Conservation (phyloP, 1,140 invertebrate species). For the Mercenaria mercenaria region DNA sequence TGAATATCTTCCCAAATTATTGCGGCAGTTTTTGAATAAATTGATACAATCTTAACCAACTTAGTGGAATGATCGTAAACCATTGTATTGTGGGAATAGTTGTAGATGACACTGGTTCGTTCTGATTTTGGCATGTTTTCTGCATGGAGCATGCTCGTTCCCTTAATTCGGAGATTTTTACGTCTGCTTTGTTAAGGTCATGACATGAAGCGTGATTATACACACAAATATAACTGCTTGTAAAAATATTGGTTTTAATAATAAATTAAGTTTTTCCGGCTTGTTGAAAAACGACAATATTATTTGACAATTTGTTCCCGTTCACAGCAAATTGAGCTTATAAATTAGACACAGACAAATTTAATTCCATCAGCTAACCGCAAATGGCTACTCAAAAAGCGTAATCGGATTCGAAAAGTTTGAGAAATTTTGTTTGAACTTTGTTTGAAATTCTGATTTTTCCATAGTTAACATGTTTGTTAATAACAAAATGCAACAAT, state of each 20-base stretch:
- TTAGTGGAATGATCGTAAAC: slow-evolving; percentile 25
- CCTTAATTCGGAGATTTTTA: slow-evolving; percentile 28
- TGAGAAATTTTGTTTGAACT: neutral
- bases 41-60: slow-evolving; percentile 49
- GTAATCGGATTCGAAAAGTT: neutral
- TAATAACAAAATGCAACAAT: slow-evolving; percentile 46
- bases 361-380: neutral
- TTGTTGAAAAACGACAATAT: slow-evolving; percentile 8
- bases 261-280: slow-evolving; percentile 16
- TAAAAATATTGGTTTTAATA: slow-evolving; percentile 36
- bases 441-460: slow-evolving; percentile 16
- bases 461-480: slow-evolving; percentile 3
- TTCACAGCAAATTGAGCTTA: neutral
- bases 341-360: neutral
- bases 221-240: slow-evolving; percentile 25
- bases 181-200: neutral
- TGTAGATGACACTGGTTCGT: slow-evolving; percentile 4
- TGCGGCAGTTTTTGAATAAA: neutral
- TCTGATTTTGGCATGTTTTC: neutral
- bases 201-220: slow-evolving; percentile 12
- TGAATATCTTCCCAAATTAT: slow-evolving; percentile 56
- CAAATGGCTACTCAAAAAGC: neutral
- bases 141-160: neutral
- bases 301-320: neutral
- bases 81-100: slow-evolving; percentile 38